A percentile compares a stretch with the other conserved stretches of the same genome.
Conservation (phyloP, 2,797 vertebrate genomes). For the Orientallactaga sibirica region DNA sequence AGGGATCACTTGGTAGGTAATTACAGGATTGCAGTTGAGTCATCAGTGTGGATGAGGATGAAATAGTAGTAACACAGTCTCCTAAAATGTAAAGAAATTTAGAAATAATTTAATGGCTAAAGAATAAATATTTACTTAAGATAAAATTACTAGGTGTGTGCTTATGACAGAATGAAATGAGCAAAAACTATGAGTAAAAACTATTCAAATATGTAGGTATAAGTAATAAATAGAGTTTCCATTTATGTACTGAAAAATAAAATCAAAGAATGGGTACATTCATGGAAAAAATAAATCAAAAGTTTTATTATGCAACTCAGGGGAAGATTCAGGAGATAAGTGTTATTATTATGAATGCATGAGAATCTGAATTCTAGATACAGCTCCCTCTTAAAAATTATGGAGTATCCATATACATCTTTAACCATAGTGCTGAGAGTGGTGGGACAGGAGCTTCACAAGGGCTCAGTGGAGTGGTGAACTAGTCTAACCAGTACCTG, state of each 20-base stretch:
- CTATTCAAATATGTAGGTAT: not conserved
- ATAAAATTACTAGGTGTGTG: not conserved
- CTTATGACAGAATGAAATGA: not conserved
- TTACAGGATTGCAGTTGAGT: not conserved
- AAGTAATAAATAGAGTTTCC: not conserved
- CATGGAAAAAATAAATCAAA: not conserved
- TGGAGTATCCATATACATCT: no score
- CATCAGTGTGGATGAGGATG: not conserved
- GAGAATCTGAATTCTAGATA: no score
- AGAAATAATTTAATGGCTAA: not conserved
- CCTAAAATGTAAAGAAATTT: not conserved
- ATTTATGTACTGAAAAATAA: not conserved
- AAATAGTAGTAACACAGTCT: not conserved
- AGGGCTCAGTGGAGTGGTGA: no score
- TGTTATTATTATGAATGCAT: no score
- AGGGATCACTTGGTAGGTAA: no score
- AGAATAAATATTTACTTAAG: not conserved
- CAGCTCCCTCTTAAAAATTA: no score
- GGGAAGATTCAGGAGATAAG: no score
- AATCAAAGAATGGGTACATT: not conserved
- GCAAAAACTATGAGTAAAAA: not conserved
- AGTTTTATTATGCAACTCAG: no score
- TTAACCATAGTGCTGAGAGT: no score
- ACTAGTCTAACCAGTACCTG: no score
- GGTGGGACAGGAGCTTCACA: no score